Evolutionary conservation across 2,888 invertebrate genomes (phyloP).

Genomic region (Caenorhabditis imperialis): DNA sequence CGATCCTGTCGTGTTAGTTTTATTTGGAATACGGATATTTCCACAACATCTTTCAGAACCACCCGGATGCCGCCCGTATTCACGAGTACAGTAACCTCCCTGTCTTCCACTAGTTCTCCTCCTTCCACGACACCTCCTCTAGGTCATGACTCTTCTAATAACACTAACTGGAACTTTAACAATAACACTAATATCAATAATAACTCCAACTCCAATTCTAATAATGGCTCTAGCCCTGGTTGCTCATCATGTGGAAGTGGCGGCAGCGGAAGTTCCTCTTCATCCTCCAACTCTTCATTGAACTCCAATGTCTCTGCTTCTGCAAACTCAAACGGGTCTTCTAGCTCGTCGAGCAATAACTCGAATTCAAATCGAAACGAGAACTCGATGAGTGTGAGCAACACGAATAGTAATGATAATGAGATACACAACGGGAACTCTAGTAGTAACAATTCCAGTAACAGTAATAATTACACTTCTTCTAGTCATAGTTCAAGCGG

Average conservation of each 20-base stretch:
- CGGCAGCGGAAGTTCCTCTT: too few species aligned
- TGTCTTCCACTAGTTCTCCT: background rate
- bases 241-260: background rate
- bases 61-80: too few species aligned
- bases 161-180: slow-evolving; percentile 4
- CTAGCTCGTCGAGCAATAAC: slow-evolving; percentile 2
- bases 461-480: slow-evolving; percentile 9
- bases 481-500: slow-evolving; percentile 22
- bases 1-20: slow-evolving; percentile 23
- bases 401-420: slow-evolving; percentile 16
- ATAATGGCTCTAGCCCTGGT: background rate
- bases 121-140: background rate
- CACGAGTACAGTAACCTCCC: too few species aligned
- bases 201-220: slow-evolving; percentile 9
- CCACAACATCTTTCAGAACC: too few species aligned
- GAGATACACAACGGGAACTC: slow-evolving; percentile 12
- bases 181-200: slow-evolving; percentile 10
- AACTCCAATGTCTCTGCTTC: slow-evolving; percentile 12
- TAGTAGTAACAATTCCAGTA: background rate
- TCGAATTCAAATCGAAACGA: slow-evolving; percentile 16
- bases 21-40: background rate
- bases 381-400: background rate
- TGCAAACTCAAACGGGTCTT: background rate
- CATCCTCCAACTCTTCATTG: background rate
- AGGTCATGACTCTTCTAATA: background rate